Base-by-base conservation (phyloP, 2,888 invertebrate genomes). In the Xestia xanthographa region DNA sequence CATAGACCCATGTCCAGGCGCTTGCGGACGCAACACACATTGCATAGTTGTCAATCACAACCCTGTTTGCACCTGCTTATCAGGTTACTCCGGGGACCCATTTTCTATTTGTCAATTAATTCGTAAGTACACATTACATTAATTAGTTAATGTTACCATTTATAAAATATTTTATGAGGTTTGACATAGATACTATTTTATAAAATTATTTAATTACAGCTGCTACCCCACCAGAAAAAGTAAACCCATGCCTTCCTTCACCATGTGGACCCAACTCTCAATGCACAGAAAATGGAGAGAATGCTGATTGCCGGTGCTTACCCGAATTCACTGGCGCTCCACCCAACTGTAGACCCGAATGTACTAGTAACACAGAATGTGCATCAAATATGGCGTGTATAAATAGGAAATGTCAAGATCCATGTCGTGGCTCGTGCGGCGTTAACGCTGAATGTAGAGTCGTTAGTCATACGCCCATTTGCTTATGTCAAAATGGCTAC, bases 1-100 rank as follows among this genome's bases (percentile, higher is more conserved):
- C 91, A 95, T 96, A 65, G 97, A 98, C 91, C 98, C 98, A 38
- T 98, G 98, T 88, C 97, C 97, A 29, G 98, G 98, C 85, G 97
- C 97, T 60, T 98, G 98, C 92, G 98, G 98, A 43, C 95, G 97
- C 71, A 95, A 95, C 83, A 97, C 97, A 22, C 93, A 96, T 74
- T 97, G 97, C 83, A 92, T 95, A 75, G 97, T 97, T 22, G 97
- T 97, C 4, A 97, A 97, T 89, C 98, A 98, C 85, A 97, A 98
- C 83, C 97, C 98, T 66, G 96, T 97, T 79, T 98, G 98, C 90
- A 97, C 97, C 76, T 98, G 98, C 91, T 94, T 97, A 14, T 86
- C 96, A 20, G 95, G 97, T 71, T 97, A 97, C 87, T 97, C 97
- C 34, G 98, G 98, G 60, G 98, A 98, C 96, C 98, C 98, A 29